Base-by-base conservation (phyloP, 2,113 vertebrate genomes). In the Nansenia antarctica region DNA sequence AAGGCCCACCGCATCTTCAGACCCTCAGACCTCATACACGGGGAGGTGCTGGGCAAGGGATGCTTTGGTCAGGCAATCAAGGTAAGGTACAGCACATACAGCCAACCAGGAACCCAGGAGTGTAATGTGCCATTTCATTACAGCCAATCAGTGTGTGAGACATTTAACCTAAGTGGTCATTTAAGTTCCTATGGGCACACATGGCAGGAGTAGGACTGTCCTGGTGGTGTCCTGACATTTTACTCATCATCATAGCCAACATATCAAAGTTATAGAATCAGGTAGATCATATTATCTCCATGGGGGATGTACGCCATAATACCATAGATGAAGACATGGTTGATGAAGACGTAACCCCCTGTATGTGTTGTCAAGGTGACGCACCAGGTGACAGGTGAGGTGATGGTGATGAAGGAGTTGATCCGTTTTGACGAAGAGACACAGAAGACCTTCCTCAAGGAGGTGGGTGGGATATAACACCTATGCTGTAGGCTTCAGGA, bases 391-490 rank as follows among this genome's bases (percentile, higher is more conserved):
- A 99, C 97, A 0, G 97, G 97, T 0, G 98, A 99, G 82, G 96
- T 99, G 85, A 99, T 99, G 98, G 98, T 97, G 71, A 99, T 99
- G 93, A 99, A 99, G 89, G 98, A 99, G 78, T 87, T 99, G 74
- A 96, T 99, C 73, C 90, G 94, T 2, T 99, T 97, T 0, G 98
- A 99, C 0, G 96, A 99, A 78, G 98, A 99, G 76, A 99, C 96
- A 0, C 96, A 99, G 76, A 94, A 92, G 75, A 96, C 96, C 0
- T 99, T 99, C 79, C 91, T 97, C 61, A 98, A 99, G 80, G 98
- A 99, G 94, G 98, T 94, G 65, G 77, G 85, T 60, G 11, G 35
- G 35, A 37, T 37, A 37, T 11, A 6, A 37, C 35, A 37, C 11
- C 11, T 5, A 5, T 5, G 11, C 11, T 37, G 35, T 37, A 5